Evolutionary conservation across 2,797 vertebrate species (phyloP), one percentile per base, ranked within the genome.

Genomic region (Momotus momota): DNA sequence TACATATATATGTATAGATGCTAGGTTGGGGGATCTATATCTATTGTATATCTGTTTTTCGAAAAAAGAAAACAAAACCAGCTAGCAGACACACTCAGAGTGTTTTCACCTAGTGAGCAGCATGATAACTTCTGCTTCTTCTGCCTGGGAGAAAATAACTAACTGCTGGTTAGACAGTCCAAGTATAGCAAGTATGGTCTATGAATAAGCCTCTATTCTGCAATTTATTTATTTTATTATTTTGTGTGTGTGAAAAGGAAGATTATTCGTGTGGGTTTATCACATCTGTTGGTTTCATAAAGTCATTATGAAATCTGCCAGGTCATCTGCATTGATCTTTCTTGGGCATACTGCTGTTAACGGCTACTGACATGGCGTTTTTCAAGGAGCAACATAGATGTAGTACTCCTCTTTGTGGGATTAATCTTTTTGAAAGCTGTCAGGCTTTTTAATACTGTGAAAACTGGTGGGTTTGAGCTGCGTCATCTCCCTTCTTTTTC

Each of bases 381-480:
- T 87, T 45, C 87, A 95, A 84, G 77, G 6, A 81, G 22, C 31
- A 79, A 64, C 58, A 62, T 13, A 82, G 69, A 91, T 43, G 11
- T 13, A 49, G 46, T 33, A 35, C 45, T 88, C 35, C 17, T 81
- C 52, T 86, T 69, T 73, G 80, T 1, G 7, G 58, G n/a, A 93
- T 73, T 91, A 79, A 93, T 88, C 55, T 84, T 92, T 93, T 6
- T 84, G 90, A 94, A 96, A 94, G 89, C 87, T 86, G 70, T 81
- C 20, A 20, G 82, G 70, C 45, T 86, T 94, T 88, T 88, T 43
- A 93, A 31, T 70, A 40, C 62, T 46, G 45, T 54, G 80, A 86
- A 91, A 94, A 70, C 7, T 12, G 66, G 60, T 58, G 46, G 3
- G 19, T 96, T 82, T 84, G 80, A 94, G 73, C 45, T 26, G 8